phyloP scores from a whole-genome alignment of 2,797 vertebrate species.

The Peromyscus attwateri region DNA sequence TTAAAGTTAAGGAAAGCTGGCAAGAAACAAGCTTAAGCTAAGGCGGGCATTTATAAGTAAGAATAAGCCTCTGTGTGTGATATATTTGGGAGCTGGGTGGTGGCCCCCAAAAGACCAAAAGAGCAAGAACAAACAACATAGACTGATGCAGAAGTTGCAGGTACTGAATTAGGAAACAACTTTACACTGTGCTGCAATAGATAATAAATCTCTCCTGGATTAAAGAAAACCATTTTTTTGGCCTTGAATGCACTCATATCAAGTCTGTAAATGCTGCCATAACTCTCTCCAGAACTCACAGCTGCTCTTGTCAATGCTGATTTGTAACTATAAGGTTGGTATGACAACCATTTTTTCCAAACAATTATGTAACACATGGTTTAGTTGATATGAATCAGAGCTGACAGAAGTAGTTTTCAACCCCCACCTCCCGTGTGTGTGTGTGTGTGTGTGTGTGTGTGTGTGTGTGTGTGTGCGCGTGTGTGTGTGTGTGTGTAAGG shows the following conservation, averaged over 20 bases:
- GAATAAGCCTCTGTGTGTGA: too few species aligned
- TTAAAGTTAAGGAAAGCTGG: too few species aligned
- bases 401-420: slow-evolving; percentile 32
- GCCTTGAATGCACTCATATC: slow-evolving; percentile 28
- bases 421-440: neutral
- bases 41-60: too few species aligned
- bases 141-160: neutral
- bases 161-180: neutral
- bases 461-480: neutral
- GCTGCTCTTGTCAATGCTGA: slow-evolving; percentile 24
- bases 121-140: too few species aligned
- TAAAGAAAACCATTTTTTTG: slow-evolving; percentile 1
- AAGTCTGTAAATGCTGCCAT: slow-evolving; percentile 29
- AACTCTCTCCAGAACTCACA: neutral
- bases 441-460: too few species aligned
- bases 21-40: too few species aligned
- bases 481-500: neutral
- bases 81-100: too few species aligned
- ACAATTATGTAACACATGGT: slow-evolving; percentile 47
- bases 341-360: slow-evolving; percentile 47
- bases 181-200: neutral
- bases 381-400: slow-evolving; percentile 56
- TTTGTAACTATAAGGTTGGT: slow-evolving; percentile 48
- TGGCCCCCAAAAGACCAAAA: too few species aligned
- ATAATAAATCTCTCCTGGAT: slow-evolving; percentile 52